phyloP scores from a whole-genome alignment of 2,113 vertebrate genomes.

The Orthonyx spaldingii region DNA sequence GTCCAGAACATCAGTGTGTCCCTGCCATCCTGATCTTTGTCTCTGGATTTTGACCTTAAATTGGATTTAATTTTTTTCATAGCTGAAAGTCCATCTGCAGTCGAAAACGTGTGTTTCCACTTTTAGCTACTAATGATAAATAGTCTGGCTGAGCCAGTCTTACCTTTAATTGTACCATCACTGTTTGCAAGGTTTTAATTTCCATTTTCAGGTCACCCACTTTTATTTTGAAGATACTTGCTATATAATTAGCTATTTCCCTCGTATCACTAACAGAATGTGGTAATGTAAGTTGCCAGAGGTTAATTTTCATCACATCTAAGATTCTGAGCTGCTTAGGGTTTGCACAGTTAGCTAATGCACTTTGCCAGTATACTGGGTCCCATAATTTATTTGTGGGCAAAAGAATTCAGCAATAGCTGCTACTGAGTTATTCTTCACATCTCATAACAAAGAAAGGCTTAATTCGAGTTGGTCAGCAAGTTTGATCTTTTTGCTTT shows the following conservation, averaged over 20 bases:
- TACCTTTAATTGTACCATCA: background rate
- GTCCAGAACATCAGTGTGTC: background rate
- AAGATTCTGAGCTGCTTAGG: background rate
- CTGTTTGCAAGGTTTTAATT: background rate
- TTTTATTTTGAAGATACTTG: background rate
- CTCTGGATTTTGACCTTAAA: background rate
- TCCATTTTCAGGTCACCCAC: slow-evolving; percentile 4
- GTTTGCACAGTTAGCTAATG: background rate
- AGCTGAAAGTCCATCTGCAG: background rate
- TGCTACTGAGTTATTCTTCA: background rate
- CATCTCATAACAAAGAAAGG: background rate
- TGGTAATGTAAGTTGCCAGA: background rate
- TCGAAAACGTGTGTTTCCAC: background rate
- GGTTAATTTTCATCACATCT: background rate
- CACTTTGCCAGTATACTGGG: background rate
- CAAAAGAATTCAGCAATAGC: background rate
- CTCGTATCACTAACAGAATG: background rate
- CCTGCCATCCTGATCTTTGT: background rate
- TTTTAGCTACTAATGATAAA: slow-evolving; percentile 4
- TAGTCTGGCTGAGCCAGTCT: background rate
- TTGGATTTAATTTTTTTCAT: background rate
- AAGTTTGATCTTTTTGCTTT: background rate
- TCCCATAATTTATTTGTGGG: background rate
- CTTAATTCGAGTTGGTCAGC: background rate
- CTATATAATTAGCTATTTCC: background rate